phyloP scores from a whole-genome alignment of 92 coral and sea anemone species.

The Epizoanthus scotinus region DNA sequence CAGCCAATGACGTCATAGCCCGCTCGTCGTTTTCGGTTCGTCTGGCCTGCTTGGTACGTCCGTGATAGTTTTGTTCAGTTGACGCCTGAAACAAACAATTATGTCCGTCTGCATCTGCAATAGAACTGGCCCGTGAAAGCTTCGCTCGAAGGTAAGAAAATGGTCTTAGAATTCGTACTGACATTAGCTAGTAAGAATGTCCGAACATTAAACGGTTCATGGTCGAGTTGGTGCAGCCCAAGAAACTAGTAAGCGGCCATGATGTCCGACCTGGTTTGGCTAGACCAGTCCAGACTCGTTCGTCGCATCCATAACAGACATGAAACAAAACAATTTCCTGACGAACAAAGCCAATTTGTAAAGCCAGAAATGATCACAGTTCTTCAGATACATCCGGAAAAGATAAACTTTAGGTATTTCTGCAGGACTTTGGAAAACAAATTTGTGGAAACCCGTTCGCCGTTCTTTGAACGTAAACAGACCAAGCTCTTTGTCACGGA shows the following conservation, averaged over 20 bases:
- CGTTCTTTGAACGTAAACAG: constrained; percentile 19
- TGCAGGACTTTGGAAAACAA: background rate
- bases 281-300: constrained; percentile 34
- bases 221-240: background rate
- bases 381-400: background rate
- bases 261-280: constrained; percentile 38
- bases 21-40: constrained; percentile 37
- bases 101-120: background rate
- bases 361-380: background rate
- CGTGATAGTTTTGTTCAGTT: constrained; percentile 15
- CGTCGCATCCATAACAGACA: constrained; percentile 25
- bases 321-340: constrained; percentile 34
- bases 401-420: background rate
- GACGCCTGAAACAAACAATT: background rate
- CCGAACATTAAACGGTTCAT: background rate
- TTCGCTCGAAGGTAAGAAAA: constrained; percentile 18
- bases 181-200: constrained; percentile 1
- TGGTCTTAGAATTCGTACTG: background rate
- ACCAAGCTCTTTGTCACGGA: constrained; percentile 32
- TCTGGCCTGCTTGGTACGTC: background rate
- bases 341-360: background rate
- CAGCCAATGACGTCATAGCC: constrained; percentile 45
- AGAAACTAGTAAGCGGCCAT: constrained; percentile 8
- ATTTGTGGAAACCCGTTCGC: background rate
- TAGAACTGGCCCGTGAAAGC: constrained; percentile 7